These are phyloP conservation scores for Trichopoda pennipes DNA, from an alignment of 2,888 invertebrate species.

Conservation along the genomic window DNA sequence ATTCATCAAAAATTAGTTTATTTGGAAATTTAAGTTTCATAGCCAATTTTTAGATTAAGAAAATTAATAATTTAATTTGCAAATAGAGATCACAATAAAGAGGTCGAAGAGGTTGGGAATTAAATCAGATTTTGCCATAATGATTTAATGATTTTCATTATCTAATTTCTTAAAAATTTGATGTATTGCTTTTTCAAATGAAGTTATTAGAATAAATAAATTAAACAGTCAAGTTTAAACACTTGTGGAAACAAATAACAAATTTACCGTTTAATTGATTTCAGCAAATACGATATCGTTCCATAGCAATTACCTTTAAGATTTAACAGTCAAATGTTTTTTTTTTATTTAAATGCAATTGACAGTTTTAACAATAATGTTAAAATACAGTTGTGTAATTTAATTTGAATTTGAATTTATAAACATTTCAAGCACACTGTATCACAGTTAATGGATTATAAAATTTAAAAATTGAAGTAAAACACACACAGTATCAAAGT, in stretches of 20 bases:
- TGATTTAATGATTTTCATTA: no score
- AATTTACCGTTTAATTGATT: not conserved
- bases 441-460: conserved; percentile 2
- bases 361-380: conserved; percentile 47
- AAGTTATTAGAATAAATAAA: not conserved
- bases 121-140: no score
- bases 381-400: conserved; percentile 29
- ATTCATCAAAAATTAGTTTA: no score
- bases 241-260: not conserved
- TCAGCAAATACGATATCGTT: not conserved
- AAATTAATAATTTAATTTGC: no score
- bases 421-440: conserved; percentile 18
- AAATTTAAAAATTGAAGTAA: conserved; percentile 23
- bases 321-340: not conserved
- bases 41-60: no score
- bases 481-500: conserved; percentile 14
- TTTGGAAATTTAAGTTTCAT: no score
- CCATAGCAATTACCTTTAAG: not conserved
- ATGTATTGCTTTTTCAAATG: not conserved
- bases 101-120: no score
- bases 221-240: not conserved
- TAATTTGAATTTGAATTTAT: conserved; percentile 43
- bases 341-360: conserved; percentile 8
- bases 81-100: no score
- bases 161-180: no score